These are phyloP conservation scores for Drosophila sturtevanti DNA, from an alignment of 1,140 invertebrate genomes.

Conservation along the genomic window DNA sequence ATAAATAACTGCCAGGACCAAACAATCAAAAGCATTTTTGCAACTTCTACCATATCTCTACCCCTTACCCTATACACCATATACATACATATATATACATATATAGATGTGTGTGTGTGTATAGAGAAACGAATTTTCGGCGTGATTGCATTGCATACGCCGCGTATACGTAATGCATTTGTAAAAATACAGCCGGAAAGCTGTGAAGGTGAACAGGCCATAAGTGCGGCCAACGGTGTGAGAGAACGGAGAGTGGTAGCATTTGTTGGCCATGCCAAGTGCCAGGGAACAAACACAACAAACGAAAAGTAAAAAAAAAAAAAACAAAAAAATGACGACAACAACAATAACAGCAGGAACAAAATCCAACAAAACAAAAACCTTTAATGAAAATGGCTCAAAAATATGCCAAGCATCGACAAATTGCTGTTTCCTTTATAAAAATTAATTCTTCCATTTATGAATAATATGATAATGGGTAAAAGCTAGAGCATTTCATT, in stretches of 20 bases:
- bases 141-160: conserved; percentile 57
- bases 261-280: conserved; percentile 5
- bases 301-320: background rate
- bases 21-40: conserved; percentile 60
- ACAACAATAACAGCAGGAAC: too few species aligned
- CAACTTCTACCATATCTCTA: background rate
- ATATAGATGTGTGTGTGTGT: conserved; percentile 12
- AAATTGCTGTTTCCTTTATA: too few species aligned
- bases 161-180: conserved; percentile 60
- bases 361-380: too few species aligned
- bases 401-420: background rate
- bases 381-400: background rate
- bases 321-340: background rate
- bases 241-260: background rate
- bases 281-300: background rate
- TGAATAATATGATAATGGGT: too few species aligned
- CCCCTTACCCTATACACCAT: background rate
- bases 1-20: conserved; percentile 53
- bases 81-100: background rate
- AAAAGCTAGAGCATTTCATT: too few species aligned
- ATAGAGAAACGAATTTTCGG: conserved; percentile 58
- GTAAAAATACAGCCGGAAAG: conserved; percentile 44
- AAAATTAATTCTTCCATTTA: too few species aligned
- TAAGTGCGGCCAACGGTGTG: background rate
- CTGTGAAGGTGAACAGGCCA: conserved; percentile 5